These are phyloP conservation scores for Taenaris catops DNA, from an alignment of 2,888 invertebrate species.

Conservation along the genomic window DNA sequence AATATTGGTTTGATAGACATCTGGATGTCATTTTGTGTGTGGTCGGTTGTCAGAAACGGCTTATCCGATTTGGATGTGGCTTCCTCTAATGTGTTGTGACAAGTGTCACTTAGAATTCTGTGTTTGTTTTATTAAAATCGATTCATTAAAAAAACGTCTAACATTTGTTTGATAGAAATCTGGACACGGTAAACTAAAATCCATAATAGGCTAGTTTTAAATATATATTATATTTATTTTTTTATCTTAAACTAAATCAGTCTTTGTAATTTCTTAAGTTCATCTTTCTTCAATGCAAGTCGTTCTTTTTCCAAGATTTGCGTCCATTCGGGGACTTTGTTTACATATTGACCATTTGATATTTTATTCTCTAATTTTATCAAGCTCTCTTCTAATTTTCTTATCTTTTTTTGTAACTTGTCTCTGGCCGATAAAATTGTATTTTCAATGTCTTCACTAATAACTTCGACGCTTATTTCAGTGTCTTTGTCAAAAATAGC, in stretches of 20 bases:
- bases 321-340: slow-evolving; percentile 36
- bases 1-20: too few relatives aligned
- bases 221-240: background rate
- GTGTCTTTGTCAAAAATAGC: slow-evolving; percentile 46
- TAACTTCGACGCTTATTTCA: slow-evolving; percentile 47
- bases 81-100: too few relatives aligned
- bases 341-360: slow-evolving; percentile 36
- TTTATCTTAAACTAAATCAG: slow-evolving; percentile 28
- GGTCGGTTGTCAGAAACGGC: too few relatives aligned
- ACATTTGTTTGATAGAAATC: too few relatives aligned
- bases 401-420: slow-evolving; percentile 47
- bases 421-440: slow-evolving; percentile 40
- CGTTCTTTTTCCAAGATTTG: slow-evolving; percentile 45
- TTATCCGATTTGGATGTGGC: too few relatives aligned
- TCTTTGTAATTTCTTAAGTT: slow-evolving; percentile 51
- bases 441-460: slow-evolving; percentile 39
- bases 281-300: slow-evolving; percentile 40
- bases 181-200: too few relatives aligned
- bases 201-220: too few relatives aligned
- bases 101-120: too few relatives aligned
- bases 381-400: slow-evolving; percentile 44
- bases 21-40: too few relatives aligned
- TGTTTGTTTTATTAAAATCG: too few relatives aligned
- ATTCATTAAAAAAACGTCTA: too few relatives aligned
- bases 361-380: slow-evolving; percentile 47